Evolutionary conservation across 2,888 invertebrate species (phyloP).

Genomic region (Drosophila colorata): DNA sequence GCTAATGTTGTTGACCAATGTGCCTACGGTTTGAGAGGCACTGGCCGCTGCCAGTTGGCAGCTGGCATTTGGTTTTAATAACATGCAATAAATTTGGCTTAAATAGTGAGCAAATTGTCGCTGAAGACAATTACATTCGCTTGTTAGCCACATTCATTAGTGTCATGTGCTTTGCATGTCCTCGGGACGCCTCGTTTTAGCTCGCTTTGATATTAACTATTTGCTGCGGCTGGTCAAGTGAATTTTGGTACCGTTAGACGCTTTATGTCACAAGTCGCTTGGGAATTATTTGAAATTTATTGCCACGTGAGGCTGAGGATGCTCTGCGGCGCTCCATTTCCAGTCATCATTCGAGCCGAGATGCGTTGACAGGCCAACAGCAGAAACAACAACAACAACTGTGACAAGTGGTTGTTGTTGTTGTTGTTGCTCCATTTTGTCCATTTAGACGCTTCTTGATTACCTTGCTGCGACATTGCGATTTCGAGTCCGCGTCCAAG

Average conservation of each 20-base stretch:
- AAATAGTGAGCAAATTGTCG: slow-evolving; percentile 70
- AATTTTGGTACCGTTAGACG: slow-evolving; percentile 46
- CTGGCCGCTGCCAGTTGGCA: slow-evolving; percentile 10
- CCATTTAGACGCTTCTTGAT: slow-evolving; percentile 78
- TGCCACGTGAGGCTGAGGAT: slow-evolving; percentile 65
- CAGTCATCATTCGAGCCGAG: slow-evolving; percentile 54
- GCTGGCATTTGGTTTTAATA: slow-evolving; percentile 35
- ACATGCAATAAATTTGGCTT: slow-evolving; percentile 43
- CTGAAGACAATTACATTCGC: slow-evolving; percentile 58
- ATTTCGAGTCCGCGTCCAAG: slow-evolving; percentile 28
- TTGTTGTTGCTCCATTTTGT: slow-evolving; percentile 75
- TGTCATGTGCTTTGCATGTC: slow-evolving; percentile 69
- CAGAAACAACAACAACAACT: slow-evolving; percentile 32
- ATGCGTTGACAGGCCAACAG: slow-evolving; percentile 68
- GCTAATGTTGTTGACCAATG: slow-evolving; percentile 20
- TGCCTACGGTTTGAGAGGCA: slow-evolving; percentile 51
- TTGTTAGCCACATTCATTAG: slow-evolving; percentile 65
- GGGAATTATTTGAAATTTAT: slow-evolving; percentile 69
- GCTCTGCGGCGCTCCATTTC: slow-evolving; percentile 69
- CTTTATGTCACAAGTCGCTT: slow-evolving; percentile 59
- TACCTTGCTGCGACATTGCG: slow-evolving; percentile 66
- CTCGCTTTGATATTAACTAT: slow-evolving; percentile 36
- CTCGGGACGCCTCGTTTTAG: slow-evolving; percentile 8
- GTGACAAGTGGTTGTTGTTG: slow-evolving; percentile 20
- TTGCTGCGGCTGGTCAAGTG: slow-evolving; percentile 25